These are phyloP conservation scores for Phthorimaea operculella DNA, from an alignment of 1,140 invertebrate species.

Conservation along the genomic window DNA sequence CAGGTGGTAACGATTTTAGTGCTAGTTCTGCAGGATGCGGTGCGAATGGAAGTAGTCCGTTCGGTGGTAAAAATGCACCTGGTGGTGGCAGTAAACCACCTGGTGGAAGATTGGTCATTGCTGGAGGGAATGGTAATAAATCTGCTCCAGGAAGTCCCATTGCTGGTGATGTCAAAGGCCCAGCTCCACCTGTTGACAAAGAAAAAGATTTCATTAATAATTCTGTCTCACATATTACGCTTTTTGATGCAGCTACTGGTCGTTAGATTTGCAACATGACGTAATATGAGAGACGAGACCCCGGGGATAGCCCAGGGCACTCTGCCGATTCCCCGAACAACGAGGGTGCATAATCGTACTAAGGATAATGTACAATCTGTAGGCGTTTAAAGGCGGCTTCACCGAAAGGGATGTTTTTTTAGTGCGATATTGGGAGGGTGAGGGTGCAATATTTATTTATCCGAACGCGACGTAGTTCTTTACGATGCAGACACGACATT, in stretches of 20 bases:
- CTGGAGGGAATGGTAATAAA: conserved; percentile 60
- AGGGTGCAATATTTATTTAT: conserved; percentile 68
- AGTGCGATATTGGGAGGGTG: conserved; percentile 60
- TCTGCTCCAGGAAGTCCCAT: conserved; percentile 64
- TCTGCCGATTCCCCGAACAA: conserved; percentile 59
- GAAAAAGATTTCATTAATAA: conserved; percentile 28
- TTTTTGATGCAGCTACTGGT: conserved; percentile 32
- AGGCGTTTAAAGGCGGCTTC: conserved; percentile 66
- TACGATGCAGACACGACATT: conserved; percentile 49
- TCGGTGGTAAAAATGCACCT: conserved; percentile 57
- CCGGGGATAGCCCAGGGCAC: conserved; percentile 49
- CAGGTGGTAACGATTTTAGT: conserved; percentile 50
- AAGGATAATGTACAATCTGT: conserved; percentile 69
- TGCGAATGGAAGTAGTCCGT: conserved; percentile 56
- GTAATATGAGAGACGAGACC: conserved; percentile 62
- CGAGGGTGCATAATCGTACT: conserved; percentile 67
- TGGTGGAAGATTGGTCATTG: conserved; percentile 62
- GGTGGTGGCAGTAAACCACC: conserved; percentile 66
- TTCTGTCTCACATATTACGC: conserved; percentile 18
- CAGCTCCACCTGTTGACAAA: conserved; percentile 59
- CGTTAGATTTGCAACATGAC: conserved; percentile 52
- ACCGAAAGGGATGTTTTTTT: conserved; percentile 67
- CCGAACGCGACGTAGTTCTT: conserved; percentile 52
- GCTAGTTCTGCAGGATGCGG: conserved; percentile 60
- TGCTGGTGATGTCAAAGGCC: conserved; percentile 54